These are phyloP conservation scores for Megastigmus dorsalis DNA, from an alignment of 2,888 invertebrate species.

Conservation along the genomic window DNA sequence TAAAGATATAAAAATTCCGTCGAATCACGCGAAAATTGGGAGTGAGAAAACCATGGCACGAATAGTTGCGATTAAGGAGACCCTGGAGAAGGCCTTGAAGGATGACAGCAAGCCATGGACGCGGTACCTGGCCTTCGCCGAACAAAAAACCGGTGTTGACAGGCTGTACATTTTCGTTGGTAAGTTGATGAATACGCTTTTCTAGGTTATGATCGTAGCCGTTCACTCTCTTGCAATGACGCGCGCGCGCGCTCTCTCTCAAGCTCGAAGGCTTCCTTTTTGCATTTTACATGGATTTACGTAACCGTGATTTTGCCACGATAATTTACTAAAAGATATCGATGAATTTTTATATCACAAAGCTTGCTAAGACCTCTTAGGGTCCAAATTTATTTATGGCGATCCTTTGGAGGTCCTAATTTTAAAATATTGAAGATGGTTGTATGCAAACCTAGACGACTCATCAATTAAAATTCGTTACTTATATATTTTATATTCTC, in stretches of 20 bases:
- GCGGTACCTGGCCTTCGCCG: slow-evolving; percentile 79
- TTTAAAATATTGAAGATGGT: too few relatives aligned
- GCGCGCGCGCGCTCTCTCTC: neutral
- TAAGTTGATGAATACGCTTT: slow-evolving; percentile 74
- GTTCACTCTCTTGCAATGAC: too few relatives aligned
- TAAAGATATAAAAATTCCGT: neutral
- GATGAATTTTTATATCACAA: too few relatives aligned
- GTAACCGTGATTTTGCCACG: too few relatives aligned
- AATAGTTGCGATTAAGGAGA: slow-evolving; percentile 77
- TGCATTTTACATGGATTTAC: slow-evolving; percentile 43
- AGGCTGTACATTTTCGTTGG: slow-evolving; percentile 87
- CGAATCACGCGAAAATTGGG: neutral
- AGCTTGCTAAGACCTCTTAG: too few relatives aligned
- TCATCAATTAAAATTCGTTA: neutral
- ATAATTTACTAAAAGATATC: too few relatives aligned
- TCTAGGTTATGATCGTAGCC: slow-evolving; percentile 57
- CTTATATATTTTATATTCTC: neutral
- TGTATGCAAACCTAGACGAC: neutral
- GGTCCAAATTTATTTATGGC: too few relatives aligned
- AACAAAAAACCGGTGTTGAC: slow-evolving; percentile 84
- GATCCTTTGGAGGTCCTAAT: too few relatives aligned
- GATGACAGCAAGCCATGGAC: slow-evolving; percentile 86
- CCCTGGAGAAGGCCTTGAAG: slow-evolving; percentile 78
- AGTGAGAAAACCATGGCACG: slow-evolving; percentile 69
- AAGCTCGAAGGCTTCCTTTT: slow-evolving; percentile 10